Base-by-base conservation (phyloP, 2,888 invertebrate species). In the Cheilosia variabilis region DNA sequence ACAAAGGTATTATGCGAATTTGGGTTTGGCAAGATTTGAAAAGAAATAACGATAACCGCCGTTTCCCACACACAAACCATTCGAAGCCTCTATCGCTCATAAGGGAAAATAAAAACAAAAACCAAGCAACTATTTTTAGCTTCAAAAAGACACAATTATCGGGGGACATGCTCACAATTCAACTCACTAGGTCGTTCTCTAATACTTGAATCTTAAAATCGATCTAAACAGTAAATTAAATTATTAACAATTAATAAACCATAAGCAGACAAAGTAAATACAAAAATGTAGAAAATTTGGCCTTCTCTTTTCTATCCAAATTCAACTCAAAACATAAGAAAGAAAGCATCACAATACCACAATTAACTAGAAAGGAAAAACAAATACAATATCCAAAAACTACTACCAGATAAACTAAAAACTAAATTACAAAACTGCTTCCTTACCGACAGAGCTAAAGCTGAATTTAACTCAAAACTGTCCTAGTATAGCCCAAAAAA, bases 181-280 rank as follows among this genome's bases (percentile, higher is more conserved):
- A 58, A 22, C 15, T n/a, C 34, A 57, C 2, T 19, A n/a, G 4
- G 15, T 31, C 17, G 37, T 37, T 27, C 9, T 24, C 4, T 43
- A 60, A 24, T 2, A 43, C n/a, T 27, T 60, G 9, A n/a, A 17
- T 62, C 31, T 62, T 47, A 34, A 50, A 31, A 17, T 31, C 31
- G 31, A 45, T 31, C 84, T 50, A 63, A 71, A 78, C 47, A 57
- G 24, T 58, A 41, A 41, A 2, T 22, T 27, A 65, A 41, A 55
- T 63, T 41, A 34, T 87, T 87, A 87, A 88, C 88, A 89, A 88
- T 89, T 89, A 88, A 89, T 89, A 90, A 90, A 90, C 90, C 90
- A 17, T 22, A 52, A 52, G 7, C 15, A 15, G 22, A 24, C 89
- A 89, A 90, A 90, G 89, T 19, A 60, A 72, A 58, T 60, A 27